Conservation (phyloP, 2,113 vertebrate genomes). For the Pseudorectes ferrugineus region DNA sequence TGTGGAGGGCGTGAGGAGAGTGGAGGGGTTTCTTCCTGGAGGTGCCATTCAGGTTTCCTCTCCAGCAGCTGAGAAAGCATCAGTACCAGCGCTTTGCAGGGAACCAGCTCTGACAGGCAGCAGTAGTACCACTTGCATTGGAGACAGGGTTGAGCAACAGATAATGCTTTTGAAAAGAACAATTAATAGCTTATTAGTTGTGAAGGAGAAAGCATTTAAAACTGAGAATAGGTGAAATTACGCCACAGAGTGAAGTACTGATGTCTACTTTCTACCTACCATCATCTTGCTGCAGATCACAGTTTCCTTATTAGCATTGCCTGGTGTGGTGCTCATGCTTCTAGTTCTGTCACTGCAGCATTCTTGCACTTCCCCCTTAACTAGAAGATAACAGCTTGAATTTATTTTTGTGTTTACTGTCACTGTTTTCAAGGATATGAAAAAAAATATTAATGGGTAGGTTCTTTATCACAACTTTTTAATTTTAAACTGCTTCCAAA, state of each 20-base stretch:
- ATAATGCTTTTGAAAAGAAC: background rate
- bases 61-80: background rate
- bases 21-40: background rate
- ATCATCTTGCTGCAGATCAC: background rate
- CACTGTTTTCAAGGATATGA: background rate
- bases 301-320: background rate
- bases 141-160: background rate
- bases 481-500: background rate
- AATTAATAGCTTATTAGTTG: background rate
- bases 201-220: background rate
- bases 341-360: background rate
- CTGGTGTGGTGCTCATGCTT: background rate
- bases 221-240: background rate
- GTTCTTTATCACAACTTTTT: background rate
- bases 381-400: background rate
- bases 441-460: background rate
- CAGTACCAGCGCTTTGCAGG: accelerated
- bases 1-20: background rate
- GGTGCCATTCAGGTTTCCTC: background rate
- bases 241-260: background rate
- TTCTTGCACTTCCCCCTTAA: background rate
- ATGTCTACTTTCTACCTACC: background rate
- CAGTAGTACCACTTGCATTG: background rate
- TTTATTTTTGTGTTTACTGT: background rate
- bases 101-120: background rate